Percentiles rank a stretch among this genome's conserved stretches.
Evolutionary conservation across 2,797 vertebrate genomes (phyloP).

Genomic region (Acropternis orthonyx): DNA sequence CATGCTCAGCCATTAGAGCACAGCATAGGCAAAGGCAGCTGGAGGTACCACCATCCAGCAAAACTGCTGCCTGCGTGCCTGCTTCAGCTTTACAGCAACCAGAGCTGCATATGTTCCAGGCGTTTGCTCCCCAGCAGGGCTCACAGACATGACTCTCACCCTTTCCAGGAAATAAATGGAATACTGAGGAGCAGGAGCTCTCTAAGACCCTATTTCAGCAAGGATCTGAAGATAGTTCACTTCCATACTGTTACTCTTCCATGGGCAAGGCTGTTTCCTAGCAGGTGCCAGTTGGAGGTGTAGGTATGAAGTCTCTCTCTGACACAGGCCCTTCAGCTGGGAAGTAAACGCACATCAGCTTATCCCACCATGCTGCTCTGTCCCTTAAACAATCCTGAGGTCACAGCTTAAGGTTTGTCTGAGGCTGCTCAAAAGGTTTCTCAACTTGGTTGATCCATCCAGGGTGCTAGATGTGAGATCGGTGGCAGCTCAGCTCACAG

Average conservation of each 20-base stretch:
- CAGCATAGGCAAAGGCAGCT: slow-evolving; percentile 63
- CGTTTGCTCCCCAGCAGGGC: slow-evolving; percentile 46
- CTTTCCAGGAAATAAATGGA: slow-evolving; percentile 65
- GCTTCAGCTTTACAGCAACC: slow-evolving; percentile 38
- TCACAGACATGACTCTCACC: background rate
- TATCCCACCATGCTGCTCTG: background rate
- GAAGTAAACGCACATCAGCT: background rate
- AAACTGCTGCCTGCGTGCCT: slow-evolving; percentile 32
- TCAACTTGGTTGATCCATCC: background rate
- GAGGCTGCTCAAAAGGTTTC: background rate
- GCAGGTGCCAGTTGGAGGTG: background rate
- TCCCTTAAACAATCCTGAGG: background rate
- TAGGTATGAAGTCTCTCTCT: background rate
- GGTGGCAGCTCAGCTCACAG: background rate
- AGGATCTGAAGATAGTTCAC: background rate
- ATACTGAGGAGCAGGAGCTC: background rate
- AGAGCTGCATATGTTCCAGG: slow-evolving; percentile 50
- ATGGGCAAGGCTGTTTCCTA: background rate
- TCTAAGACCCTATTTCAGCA: background rate
- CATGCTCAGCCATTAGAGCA: slow-evolving; percentile 70
- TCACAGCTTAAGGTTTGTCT: background rate
- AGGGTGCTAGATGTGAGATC: background rate
- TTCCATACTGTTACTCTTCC: background rate
- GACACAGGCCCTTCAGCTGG: background rate
- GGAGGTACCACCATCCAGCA: slow-evolving; percentile 65